These are phyloP conservation scores for Ceyx cyanopectus DNA, from an alignment of 2,113 vertebrate species.

Conservation along the genomic window DNA sequence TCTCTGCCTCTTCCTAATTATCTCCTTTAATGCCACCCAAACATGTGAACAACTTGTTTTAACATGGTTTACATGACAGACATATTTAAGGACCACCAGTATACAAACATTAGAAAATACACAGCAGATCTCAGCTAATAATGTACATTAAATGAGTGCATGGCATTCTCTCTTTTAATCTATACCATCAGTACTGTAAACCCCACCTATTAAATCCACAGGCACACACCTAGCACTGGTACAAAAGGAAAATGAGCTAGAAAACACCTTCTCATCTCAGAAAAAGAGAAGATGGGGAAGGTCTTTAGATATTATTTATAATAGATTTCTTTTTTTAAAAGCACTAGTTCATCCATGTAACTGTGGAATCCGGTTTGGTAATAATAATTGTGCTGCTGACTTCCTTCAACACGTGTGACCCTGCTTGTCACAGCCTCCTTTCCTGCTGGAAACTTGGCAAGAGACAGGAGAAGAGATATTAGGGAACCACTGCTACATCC, in stretches of 20 bases:
- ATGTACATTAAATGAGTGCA: fast-evolving
- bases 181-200: not conserved
- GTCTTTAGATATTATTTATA: no score
- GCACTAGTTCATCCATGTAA: not conserved
- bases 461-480: conserved; percentile 56
- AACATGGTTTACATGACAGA: not conserved
- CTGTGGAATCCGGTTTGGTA: not conserved
- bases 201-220: conserved; percentile 24
- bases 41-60: not conserved
- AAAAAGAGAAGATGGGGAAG: not conserved
- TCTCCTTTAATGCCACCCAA: not conserved
- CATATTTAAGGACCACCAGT: not conserved
- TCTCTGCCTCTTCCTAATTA: not conserved
- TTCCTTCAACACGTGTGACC: conserved; percentile 63
- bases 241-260: not conserved
- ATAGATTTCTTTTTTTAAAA: not conserved
- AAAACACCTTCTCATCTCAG: not conserved
- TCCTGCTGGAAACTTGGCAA: conserved; percentile 69
- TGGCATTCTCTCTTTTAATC: not conserved
- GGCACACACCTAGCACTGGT: not conserved
- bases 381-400: conserved; percentile 3
- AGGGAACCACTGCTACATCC: conserved; percentile 53
- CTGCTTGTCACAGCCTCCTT: not conserved
- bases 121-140: not conserved
- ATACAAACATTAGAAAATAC: not conserved